Percentiles rank a stretch among this genome's conserved stretches.
These are phyloP conservation scores for Perca fluviatilis DNA, from an alignment of 2,113 vertebrate genomes.

Conservation along the genomic window DNA sequence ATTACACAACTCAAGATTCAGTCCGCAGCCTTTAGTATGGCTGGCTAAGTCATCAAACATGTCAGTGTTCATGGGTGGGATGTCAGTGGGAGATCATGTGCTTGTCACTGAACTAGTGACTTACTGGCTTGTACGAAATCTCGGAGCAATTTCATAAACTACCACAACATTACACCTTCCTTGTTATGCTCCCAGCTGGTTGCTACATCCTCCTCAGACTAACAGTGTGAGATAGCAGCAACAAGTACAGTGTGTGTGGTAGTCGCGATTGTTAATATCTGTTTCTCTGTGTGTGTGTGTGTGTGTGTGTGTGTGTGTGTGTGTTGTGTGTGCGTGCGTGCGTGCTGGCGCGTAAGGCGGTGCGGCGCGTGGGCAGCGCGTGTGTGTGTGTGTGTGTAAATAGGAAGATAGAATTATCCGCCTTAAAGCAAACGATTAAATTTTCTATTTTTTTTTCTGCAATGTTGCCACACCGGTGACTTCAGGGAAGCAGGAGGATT, in stretches of 20 bases:
- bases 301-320: neutral
- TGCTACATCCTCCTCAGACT: neutral
- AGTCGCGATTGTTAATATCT: neutral
- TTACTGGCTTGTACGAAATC: constrained; percentile 13
- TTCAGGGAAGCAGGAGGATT: too few species aligned
- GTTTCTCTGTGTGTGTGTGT: neutral
- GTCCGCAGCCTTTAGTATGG: neutral
- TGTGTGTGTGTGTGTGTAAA: neutral
- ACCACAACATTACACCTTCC: neutral
- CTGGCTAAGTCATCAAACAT: constrained; percentile 8
- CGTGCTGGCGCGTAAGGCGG: too few species aligned
- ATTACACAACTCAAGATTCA: neutral
- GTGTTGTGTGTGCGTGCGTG: too few species aligned
- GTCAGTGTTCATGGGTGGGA: neutral
- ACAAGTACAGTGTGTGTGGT: constrained; percentile 5
- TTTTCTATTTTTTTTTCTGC: too few species aligned
- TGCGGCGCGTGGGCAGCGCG: too few species aligned
- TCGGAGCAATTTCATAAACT: constrained; percentile 17
- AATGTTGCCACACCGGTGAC: too few species aligned
- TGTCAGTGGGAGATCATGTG: neutral
- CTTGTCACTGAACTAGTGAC: neutral
- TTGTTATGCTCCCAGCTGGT: neutral
- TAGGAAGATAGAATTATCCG: neutral
- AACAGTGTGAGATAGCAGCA: neutral
- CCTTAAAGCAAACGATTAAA: too few species aligned